A percentile compares a stretch with the other conserved stretches of the same genome.
Evolutionary conservation across 1,140 invertebrate species (phyloP).

Genomic region (Potamilus streckersoni): DNA sequence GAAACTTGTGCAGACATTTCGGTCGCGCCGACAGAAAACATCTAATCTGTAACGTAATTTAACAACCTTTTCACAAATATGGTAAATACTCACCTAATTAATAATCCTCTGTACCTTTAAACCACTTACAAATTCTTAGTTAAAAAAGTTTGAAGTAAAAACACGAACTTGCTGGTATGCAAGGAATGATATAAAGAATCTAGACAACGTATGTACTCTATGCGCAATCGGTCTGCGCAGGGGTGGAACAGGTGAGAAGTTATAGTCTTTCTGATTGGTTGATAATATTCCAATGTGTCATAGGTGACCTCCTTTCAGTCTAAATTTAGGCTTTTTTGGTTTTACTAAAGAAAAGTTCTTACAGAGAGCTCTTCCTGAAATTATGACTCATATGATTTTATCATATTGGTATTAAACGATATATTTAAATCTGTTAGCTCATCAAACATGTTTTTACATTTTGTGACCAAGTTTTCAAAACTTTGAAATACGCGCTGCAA

Average conservation of each 20-base stretch:
- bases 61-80: constrained; percentile 8
- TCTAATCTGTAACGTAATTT: constrained; percentile 28
- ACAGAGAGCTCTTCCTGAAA: no score
- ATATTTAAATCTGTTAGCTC: no score
- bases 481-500: no score
- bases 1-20: constrained; percentile 76
- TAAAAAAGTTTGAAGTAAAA: constrained; percentile 34
- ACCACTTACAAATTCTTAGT: constrained; percentile 22
- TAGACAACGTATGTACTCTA: constrained; percentile 86
- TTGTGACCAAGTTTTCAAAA: no score
- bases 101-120: constrained; percentile 24
- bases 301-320: constrained; percentile 24
- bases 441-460: no score
- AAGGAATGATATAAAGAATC: constrained; percentile 95
- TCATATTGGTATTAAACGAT: no score
- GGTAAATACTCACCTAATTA: constrained; percentile 36
- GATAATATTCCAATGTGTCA: constrained; percentile 11
- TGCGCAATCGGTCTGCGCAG: constrained; percentile 85
- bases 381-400: no score
- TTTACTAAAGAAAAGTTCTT: no score
- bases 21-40: constrained; percentile 76
- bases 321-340: constrained; percentile 4
- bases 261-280: constrained; percentile 23
- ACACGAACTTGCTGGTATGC: constrained; percentile 87
- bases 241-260: constrained; percentile 65